These are phyloP conservation scores for Aldabrachelys gigantea DNA, from an alignment of 2,113 vertebrate genomes.

Conservation along the genomic window DNA sequence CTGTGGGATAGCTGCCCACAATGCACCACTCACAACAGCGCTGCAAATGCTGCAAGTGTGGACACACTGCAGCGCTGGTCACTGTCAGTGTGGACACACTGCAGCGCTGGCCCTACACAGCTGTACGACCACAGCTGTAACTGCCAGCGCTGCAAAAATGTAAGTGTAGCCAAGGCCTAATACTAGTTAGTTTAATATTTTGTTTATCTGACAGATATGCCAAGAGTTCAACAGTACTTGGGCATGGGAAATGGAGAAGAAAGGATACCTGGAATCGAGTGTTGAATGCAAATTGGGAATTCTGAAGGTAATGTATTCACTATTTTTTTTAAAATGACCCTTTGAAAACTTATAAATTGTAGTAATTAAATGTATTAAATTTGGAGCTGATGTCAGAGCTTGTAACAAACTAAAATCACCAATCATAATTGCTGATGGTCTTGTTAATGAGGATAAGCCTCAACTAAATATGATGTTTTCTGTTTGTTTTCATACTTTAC, in stretches of 20 bases:
- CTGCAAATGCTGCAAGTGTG: too few relatives aligned
- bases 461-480: neutral
- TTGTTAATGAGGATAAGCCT: neutral
- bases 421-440: neutral
- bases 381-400: neutral
- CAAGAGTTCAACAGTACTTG: slow-evolving; percentile 96
- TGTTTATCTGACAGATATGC: slow-evolving; percentile 86
- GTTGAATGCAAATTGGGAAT: slow-evolving; percentile 95
- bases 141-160: too few relatives aligned
- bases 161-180: neutral
- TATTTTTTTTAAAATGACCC: slow-evolving; percentile 39
- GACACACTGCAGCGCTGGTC: too few relatives aligned
- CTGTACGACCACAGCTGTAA: too few relatives aligned
- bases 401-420: neutral
- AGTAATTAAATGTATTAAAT: neutral
- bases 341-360: neutral
- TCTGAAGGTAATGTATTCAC: slow-evolving; percentile 86
- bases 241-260: slow-evolving; percentile 99
- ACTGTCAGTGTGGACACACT: too few relatives aligned
- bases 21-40: too few relatives aligned
- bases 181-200: neutral
- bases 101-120: too few relatives aligned
- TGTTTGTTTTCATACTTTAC: neutral
- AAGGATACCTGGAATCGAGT: slow-evolving; percentile 95
- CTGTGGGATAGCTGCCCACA: too few relatives aligned